These are phyloP conservation scores for Eupsittula cactorum DNA, from an alignment of 2,113 vertebrate species.

Conservation along the genomic window DNA sequence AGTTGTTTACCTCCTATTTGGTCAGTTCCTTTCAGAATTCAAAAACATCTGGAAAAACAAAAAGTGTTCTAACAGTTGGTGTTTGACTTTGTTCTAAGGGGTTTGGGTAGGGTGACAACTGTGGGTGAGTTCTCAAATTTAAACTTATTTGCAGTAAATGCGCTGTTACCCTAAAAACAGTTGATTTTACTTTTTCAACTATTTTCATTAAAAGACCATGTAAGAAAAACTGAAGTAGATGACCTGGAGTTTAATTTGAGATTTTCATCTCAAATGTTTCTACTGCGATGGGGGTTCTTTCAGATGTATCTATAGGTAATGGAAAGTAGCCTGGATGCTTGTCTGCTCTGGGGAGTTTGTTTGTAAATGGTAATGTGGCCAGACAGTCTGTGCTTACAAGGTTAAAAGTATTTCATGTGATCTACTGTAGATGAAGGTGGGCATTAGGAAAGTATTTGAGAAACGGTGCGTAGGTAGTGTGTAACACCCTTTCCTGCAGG, in stretches of 20 bases:
- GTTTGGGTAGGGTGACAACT: not conserved
- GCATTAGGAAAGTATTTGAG: not conserved
- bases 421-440: not conserved
- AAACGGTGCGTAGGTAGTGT: not conserved
- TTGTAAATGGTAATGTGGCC: not conserved
- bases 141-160: not conserved
- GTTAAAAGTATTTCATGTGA: not conserved
- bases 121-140: constrained; percentile 12
- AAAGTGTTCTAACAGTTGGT: not conserved
- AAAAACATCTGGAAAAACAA: not conserved
- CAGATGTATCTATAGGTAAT: not conserved
- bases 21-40: not conserved
- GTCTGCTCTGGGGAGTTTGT: not conserved
- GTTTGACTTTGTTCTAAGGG: not conserved
- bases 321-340: not conserved
- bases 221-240: not conserved
- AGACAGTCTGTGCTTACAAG: not conserved
- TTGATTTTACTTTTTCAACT: not conserved
- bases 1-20: not conserved
- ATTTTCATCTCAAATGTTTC: not conserved
- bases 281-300: not conserved
- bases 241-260: not conserved
- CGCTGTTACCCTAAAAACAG: not conserved
- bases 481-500: not conserved
- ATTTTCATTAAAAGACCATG: not conserved